Conservation (phyloP, 2,797 vertebrate genomes). For the Pyrocephalus nanus region DNA sequence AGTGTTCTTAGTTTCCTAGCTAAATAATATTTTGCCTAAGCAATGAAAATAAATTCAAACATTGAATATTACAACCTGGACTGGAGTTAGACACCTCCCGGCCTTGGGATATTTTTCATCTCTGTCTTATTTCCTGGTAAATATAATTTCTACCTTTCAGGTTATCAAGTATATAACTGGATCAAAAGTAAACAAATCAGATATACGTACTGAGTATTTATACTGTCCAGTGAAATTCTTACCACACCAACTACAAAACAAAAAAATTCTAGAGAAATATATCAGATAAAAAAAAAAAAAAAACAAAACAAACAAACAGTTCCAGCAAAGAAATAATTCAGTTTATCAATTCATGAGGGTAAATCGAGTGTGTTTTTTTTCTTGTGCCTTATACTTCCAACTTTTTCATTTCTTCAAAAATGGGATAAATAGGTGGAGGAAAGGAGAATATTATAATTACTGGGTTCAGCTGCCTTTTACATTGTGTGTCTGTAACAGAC, state of each 20-base stretch:
- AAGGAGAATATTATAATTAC: background rate
- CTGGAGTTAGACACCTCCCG: background rate
- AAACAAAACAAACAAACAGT: too few relatives aligned
- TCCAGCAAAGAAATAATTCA: background rate
- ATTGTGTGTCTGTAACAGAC: too few relatives aligned
- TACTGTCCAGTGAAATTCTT: background rate
- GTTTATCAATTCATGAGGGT: background rate
- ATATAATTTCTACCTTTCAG: background rate
- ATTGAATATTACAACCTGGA: background rate
- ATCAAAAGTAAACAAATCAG: background rate
- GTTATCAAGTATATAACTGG: background rate
- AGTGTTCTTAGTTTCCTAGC: background rate
- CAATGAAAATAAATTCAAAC: background rate
- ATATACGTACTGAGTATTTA: background rate
- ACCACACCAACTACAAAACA: background rate
- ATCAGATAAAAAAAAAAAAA: background rate
- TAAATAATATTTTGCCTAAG: background rate
- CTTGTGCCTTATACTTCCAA: background rate
- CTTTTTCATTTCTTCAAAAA: background rate
- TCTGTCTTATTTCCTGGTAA: background rate
- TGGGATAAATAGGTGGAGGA: background rate
- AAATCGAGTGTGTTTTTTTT: background rate
- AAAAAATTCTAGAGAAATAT: background rate
- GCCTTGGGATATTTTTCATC: background rate
- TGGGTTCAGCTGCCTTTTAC: too few relatives aligned